Percentiles rank a stretch among this genome's conserved stretches.
phyloP scores from a whole-genome alignment of 2,888 invertebrate species.

The Oscheius onirici region DNA sequence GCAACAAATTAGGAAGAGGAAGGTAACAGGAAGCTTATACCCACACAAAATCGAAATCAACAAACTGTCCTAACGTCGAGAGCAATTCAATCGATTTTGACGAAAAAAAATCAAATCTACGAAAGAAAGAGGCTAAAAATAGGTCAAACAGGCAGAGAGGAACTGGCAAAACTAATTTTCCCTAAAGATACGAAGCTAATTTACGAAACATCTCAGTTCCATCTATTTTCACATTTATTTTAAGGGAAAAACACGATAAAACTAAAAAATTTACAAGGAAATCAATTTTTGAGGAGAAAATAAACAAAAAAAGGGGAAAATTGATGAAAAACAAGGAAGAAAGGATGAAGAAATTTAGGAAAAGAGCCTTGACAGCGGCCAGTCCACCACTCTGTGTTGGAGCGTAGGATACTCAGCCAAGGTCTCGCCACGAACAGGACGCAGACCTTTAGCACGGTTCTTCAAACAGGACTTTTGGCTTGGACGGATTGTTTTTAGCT shows the following conservation, averaged over 20 bases:
- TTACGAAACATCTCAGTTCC: too few species aligned
- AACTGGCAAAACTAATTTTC: too few species aligned
- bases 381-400: background rate
- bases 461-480: background rate
- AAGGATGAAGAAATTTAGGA: constrained; percentile 10
- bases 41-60: background rate
- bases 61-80: background rate
- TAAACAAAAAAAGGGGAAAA: background rate
- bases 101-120: background rate
- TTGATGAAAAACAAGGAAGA: background rate
- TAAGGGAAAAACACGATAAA: background rate
- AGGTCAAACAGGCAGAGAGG: too few species aligned
- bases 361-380: background rate
- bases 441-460: background rate
- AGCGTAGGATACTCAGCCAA: constrained; percentile 21
- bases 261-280: background rate
- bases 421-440: background rate
- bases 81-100: background rate
- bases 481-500: background rate
- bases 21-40: background rate
- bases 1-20: background rate
- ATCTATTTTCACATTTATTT: too few species aligned
- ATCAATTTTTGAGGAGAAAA: background rate
- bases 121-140: background rate
- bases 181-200: too few species aligned